A percentile compares a stretch with the other conserved stretches of the same genome.
Conservation (phyloP, 1,140 invertebrate genomes). For the Bombus turneri region DNA sequence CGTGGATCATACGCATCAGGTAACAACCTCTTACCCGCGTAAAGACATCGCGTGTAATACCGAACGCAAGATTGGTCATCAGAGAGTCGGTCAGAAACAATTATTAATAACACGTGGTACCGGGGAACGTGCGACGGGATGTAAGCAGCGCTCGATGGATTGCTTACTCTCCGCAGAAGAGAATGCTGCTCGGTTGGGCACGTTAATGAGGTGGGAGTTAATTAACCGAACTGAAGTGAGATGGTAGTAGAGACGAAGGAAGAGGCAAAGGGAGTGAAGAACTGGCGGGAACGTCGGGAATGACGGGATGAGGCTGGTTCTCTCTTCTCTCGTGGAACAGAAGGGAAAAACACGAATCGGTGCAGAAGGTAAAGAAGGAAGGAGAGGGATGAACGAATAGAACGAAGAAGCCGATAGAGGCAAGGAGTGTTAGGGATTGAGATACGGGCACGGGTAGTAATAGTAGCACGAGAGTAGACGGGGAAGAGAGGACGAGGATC, state of each 20-base stretch:
- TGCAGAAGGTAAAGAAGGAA: background rate
- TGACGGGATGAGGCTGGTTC: background rate
- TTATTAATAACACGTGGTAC: conserved; percentile 61
- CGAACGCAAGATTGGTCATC: conserved; percentile 46
- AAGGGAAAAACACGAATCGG: conserved; percentile 29
- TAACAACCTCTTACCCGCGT: background rate
- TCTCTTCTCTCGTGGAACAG: conserved; percentile 6
- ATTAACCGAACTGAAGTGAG: conserved; percentile 72
- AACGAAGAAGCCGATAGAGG: background rate
- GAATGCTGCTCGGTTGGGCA: conserved; percentile 68
- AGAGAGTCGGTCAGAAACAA: conserved; percentile 51
- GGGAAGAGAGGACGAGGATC: background rate
- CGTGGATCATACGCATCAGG: conserved; percentile 19
- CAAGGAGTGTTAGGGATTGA: conserved; percentile 32
- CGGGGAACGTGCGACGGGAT: conserved; percentile 19
- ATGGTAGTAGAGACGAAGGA: conserved; percentile 30
- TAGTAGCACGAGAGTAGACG: conserved; percentile 20
- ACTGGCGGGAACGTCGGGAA: background rate
- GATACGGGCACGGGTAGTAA: conserved; percentile 39
- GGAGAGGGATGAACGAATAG: background rate
- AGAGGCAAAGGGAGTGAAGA: background rate
- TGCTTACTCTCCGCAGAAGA: conserved; percentile 49
- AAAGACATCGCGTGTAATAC: conserved; percentile 12
- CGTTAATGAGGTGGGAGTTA: conserved; percentile 79
- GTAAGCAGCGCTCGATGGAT: conserved; percentile 9